Percentiles rank a stretch among this genome's conserved stretches.
Conservation (phyloP, 2,113 vertebrate genomes). For the Balaeniceps rex region DNA sequence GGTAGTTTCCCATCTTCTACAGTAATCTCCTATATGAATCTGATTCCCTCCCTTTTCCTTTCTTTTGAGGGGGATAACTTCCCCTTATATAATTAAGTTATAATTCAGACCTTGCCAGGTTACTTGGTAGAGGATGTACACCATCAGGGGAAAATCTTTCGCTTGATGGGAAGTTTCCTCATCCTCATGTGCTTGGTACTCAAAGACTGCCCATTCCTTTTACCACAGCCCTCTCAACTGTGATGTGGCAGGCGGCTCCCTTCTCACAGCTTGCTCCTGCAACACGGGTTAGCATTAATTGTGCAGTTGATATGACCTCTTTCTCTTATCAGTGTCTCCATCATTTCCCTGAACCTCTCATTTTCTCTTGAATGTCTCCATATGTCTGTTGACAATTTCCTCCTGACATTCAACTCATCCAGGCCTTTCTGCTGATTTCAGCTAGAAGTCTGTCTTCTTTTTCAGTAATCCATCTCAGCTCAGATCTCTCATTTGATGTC, state of each 20-base stretch:
- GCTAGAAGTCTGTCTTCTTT: not conserved
- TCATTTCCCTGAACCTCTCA: not conserved
- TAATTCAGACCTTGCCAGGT: not conserved
- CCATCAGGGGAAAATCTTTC: not conserved
- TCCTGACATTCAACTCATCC: not conserved
- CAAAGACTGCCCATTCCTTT: not conserved
- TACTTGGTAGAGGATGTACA: not conserved
- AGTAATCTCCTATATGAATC: not conserved
- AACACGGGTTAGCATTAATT: not conserved
- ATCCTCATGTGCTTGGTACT: not conserved
- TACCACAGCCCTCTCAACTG: not conserved
- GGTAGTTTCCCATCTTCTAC: not conserved
- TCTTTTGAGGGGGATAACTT: not conserved
- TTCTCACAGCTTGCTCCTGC: not conserved
- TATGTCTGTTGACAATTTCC: not conserved
- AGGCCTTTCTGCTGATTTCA: not conserved
- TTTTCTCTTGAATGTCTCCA: not conserved
- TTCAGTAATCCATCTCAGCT: not conserved
- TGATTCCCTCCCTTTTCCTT: not conserved
- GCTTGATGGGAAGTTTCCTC: not conserved
- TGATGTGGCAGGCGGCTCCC: not conserved
- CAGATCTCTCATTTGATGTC: not conserved
- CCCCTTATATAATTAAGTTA: not conserved
- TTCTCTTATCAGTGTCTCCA: not conserved
- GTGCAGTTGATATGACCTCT: not conserved